These are phyloP conservation scores for Leptinotarsa texana DNA, from an alignment of 1,140 invertebrate species.

Conservation along the genomic window DNA sequence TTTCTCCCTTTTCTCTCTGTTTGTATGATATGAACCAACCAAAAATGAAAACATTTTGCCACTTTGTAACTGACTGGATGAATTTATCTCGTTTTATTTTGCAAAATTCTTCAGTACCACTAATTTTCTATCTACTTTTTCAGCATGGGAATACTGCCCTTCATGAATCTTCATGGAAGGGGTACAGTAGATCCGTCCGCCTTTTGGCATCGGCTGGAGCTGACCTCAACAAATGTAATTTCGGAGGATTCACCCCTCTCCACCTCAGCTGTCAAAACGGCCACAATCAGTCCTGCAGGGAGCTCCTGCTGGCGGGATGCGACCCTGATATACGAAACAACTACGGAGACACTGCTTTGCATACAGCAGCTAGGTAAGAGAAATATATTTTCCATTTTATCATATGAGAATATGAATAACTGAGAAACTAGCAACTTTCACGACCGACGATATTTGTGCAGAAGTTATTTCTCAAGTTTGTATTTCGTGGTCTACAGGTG, in stretches of 20 bases:
- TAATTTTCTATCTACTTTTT: background rate
- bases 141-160: conserved; percentile 92
- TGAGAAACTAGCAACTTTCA: too few relatives aligned
- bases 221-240: conserved; percentile 77
- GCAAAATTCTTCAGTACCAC: background rate
- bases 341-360: conserved; percentile 94
- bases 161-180: conserved; percentile 94
- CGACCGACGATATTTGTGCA: too few relatives aligned
- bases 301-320: conserved; percentile 83
- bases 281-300: conserved; percentile 92
- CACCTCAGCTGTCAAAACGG: conserved; percentile 95
- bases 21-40: too few relatives aligned
- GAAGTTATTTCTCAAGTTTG: too few relatives aligned
- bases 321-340: conserved; percentile 90
- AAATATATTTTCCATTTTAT: too few relatives aligned
- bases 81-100: too few relatives aligned
- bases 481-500: too few relatives aligned
- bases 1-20: too few relatives aligned
- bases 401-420: too few relatives aligned
- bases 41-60: too few relatives aligned
- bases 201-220: conserved; percentile 73
- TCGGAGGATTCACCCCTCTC: conserved; percentile 88
- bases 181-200: conserved; percentile 84
- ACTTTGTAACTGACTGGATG: too few relatives aligned
- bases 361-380: conserved; percentile 91